Evolutionary conservation across 2,888 invertebrate species (phyloP).

Genomic region (Drosophila paracracens): DNA sequence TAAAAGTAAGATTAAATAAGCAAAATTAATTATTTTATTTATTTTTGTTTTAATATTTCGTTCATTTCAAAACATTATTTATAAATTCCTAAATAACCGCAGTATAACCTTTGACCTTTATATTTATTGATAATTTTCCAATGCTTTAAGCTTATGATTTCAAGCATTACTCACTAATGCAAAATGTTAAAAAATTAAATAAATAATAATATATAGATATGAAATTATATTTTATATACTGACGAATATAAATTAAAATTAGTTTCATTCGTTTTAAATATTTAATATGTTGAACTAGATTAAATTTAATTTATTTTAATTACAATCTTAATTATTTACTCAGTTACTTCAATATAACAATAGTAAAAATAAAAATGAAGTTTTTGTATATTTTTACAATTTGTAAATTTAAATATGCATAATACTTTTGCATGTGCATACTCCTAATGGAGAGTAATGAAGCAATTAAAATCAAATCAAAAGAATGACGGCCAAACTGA

Average conservation of each 20-base stretch:
- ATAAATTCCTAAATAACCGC: not conserved
- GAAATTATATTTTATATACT: not conserved
- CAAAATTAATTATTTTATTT: not conserved
- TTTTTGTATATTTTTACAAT: not conserved
- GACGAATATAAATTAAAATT: not conserved
- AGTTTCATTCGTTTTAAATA: not conserved
- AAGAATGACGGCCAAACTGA: not conserved
- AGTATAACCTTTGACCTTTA: no score
- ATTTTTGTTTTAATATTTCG: not conserved
- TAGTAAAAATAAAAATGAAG: not conserved
- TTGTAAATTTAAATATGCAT: not conserved
- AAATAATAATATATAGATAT: not conserved
- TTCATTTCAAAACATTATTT: not conserved
- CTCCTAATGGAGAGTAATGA: not conserved
- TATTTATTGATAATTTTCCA: not conserved
- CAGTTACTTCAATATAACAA: not conserved
- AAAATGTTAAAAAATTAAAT: not conserved
- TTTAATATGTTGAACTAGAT: not conserved
- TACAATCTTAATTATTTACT: not conserved
- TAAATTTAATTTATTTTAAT: not conserved
- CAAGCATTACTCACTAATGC: not conserved
- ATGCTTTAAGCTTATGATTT: not conserved
- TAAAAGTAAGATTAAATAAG: not conserved
- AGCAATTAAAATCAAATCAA: constrained; percentile 1
- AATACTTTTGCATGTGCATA: not conserved